Base-by-base conservation (phyloP, 2,888 invertebrate species). In the Cinara cedri region DNA sequence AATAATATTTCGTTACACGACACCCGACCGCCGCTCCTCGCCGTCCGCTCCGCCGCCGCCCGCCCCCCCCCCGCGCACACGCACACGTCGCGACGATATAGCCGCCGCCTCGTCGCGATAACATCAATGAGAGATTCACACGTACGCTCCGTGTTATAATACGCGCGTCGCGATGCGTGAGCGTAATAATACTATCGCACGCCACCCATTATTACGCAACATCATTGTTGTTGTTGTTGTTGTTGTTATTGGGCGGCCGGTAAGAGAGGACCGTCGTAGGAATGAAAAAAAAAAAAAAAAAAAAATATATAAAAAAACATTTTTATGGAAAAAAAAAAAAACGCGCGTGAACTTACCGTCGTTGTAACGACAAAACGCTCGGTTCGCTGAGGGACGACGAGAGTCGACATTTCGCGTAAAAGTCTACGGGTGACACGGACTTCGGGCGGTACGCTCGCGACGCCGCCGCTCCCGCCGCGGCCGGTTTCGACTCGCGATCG, bases 101-200 rank as follows among this genome's bases (percentile, higher is more conserved):
- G n/a, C 16, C 6, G 34, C 34, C 34, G 3, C 60, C 21, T 21
- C 78, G 68, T 42, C 51, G 26, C 16, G 78, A 78, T 78, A 78
- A 78, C 78, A 78, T 78, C 78, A 51, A 68, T 42, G 68, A 78
- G 78, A 70, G 68, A 78, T 78, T 78, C 78, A 78, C 78, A 78
- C 78, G 78, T 78, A 44, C 51, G 21, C 9, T 34, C 34, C 34
- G 34, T 6, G 34, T 3, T 34, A n/a, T n/a, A n/a, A n/a, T n/a
- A n/a, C n/a, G 34, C 34, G 34, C 34, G 6, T 34, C 34, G 6
- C 34, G 34, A 24, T 76, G 60, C 60, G 68, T 70, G 78, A 49
- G 78, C 60, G 60, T 51, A 34, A 34, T 6, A 34, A 34, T 34
- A 34, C 6, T 6, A 78, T 78, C 68, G 60, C 21, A 68, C 21